Evolutionary conservation across 2,113 vertebrate species (phyloP), one percentile per base, ranked within the genome.

Genomic region (Solenodon paradoxus): DNA sequence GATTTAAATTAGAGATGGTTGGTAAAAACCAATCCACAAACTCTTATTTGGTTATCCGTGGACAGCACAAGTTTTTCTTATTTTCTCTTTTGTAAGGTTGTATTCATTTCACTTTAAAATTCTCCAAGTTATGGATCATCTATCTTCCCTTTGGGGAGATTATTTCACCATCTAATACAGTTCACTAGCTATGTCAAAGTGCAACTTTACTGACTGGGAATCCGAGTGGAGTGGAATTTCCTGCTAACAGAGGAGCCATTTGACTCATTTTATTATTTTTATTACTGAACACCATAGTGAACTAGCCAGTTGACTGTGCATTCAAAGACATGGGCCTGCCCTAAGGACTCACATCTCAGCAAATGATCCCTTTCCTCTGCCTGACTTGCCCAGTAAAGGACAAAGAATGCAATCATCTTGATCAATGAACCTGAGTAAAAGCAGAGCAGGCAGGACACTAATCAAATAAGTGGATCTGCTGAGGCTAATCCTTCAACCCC

Each of bases 401-500:
- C 81, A 90, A 78, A 71, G 45, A 96, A 96, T 90, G 90, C 96
- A 97, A 97, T 98, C 97, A 97, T 97, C 95, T 97, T 97, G 97
- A 97, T 98, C 97, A 97, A 97, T 97, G 97, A 96, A 92, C 97
- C 97, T 12, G 63, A 97, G 85, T 88, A 96, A 95, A 92, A 96
- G 96, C 87, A 86, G 85, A 92, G 82, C 82, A 80, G 82, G 92
- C 96, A 95, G 64, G 92, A 95, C 85, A 98, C 97, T 96, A 97
- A 98, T 97, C 97, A 97, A 96, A 94, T 97, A 97, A 98, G 97
- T 97, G 92, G 53, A 96, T 97, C 97, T 97, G 68, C 82, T 86
- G 97, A 96, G 97, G 95, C 94, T 96, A 94, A 96, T 98, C 92
- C 53, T 98, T 97, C 96, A 98, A 17, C 35, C 32, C 57, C 80